phyloP scores from a whole-genome alignment of 2,888 invertebrate genomes.

The Drosophila conformis region DNA sequence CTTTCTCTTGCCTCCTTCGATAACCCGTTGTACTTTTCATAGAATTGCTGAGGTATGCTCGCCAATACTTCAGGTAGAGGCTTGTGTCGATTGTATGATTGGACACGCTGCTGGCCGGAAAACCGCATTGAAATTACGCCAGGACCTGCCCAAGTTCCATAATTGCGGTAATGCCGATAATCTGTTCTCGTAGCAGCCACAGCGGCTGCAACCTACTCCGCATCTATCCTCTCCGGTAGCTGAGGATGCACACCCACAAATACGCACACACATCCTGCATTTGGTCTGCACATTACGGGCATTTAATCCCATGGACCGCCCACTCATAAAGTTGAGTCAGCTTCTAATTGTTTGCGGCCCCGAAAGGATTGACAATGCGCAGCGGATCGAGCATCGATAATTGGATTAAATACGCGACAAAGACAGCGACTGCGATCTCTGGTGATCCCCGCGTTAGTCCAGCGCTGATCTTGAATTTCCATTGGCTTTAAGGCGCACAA shows the following conservation, averaged over 20 bases:
- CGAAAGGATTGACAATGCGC: constrained; percentile 52
- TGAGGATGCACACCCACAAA: constrained; percentile 15
- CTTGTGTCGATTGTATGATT: constrained; percentile 43
- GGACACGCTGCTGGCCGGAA: constrained; percentile 68
- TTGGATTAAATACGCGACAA: constrained; percentile 70
- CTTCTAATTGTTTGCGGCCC: constrained; percentile 59
- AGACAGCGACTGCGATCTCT: constrained; percentile 10
- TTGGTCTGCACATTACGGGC: constrained; percentile 48
- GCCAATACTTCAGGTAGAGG: constrained; percentile 39
- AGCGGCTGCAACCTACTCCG: constrained; percentile 8
- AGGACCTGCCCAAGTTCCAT: constrained; percentile 76
- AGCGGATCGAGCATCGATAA: constrained; percentile 58
- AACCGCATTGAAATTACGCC: constrained; percentile 78
- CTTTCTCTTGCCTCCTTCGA: neutral
- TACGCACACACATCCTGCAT: neutral
- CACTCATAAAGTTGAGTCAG: constrained; percentile 66
- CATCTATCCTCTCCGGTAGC: neutral
- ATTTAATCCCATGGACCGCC: constrained; percentile 57
- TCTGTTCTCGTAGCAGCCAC: constrained; percentile 61
- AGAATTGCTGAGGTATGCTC: neutral
- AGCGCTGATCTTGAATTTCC: constrained; percentile 66
- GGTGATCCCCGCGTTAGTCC: constrained; percentile 56
- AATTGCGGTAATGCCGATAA: constrained; percentile 81
- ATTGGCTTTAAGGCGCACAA: constrained; percentile 63
- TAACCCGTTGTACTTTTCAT: constrained; percentile 1